Conservation (phyloP, 2,797 vertebrate species). For the Hirundo rustica region DNA sequence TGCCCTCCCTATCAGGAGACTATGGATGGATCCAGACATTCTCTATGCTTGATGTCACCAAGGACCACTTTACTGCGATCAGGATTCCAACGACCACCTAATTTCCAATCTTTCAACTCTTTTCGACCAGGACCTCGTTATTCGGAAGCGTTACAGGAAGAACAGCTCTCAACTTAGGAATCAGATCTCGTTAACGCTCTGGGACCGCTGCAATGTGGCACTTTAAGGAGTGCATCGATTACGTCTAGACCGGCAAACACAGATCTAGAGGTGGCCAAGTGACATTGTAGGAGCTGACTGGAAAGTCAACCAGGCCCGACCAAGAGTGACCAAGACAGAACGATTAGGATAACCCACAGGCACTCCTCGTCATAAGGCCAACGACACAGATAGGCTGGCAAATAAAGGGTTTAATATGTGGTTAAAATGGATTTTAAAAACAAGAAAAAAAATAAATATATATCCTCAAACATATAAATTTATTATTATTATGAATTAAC, state of each 20-base stretch:
- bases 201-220: conserved; percentile 83
- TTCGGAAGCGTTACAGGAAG: conserved; percentile 90
- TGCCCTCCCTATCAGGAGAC: conserved; percentile 84
- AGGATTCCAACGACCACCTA: conserved; percentile 87
- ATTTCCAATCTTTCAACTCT: conserved; percentile 84
- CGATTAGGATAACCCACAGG: conserved; percentile 91
- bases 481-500: conserved; percentile 62
- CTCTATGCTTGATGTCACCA: conserved; percentile 91
- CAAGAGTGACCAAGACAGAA: conserved; percentile 99
- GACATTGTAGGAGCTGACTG: conserved; percentile 89
- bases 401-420: conserved; percentile 99
- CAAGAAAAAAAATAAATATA: conserved; percentile 78
- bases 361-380: conserved; percentile 98
- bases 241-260: conserved; percentile 86
- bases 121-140: conserved; percentile 89
- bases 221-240: conserved; percentile 83
- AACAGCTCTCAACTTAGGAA: conserved; percentile 88
- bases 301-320: conserved; percentile 95
- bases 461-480: conserved; percentile 77
- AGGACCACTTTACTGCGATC: conserved; percentile 89
- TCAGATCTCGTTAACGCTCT: conserved; percentile 85
- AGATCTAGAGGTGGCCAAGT: conserved; percentile 86
- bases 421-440: conserved; percentile 92
- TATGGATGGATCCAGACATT: conserved; percentile 90
- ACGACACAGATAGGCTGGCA: conserved; percentile 99